A percentile compares a stretch with the other conserved stretches of the same genome.
These are phyloP conservation scores for Sinocyclocheilus rhinocerous DNA, from an alignment of 2,113 vertebrate genomes.

Conservation along the genomic window DNA sequence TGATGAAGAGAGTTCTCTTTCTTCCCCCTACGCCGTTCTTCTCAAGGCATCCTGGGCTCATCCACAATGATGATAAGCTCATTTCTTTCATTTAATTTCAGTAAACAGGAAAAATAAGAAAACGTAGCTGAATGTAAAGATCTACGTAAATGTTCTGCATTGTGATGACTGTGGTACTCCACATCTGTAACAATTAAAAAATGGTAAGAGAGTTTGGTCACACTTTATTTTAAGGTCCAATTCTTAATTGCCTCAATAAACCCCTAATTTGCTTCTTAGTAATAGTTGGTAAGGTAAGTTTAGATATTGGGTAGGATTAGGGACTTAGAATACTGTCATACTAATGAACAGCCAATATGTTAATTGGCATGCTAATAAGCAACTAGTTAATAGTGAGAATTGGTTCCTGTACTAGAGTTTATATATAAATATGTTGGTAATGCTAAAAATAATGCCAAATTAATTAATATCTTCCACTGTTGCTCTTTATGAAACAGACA, in stretches of 20 bases:
- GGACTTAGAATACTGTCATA: too few relatives aligned
- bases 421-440: slow-evolving; percentile 20
- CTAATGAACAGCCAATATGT: too few relatives aligned
- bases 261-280: too few relatives aligned
- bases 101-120: not conserved
- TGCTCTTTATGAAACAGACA: slow-evolving; percentile 47
- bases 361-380: too few relatives aligned
- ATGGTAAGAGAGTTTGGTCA: not conserved
- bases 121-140: not conserved
- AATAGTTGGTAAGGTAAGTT: too few relatives aligned
- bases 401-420: too few relatives aligned
- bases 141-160: not conserved
- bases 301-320: too few relatives aligned
- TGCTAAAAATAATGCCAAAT: slow-evolving; percentile 60
- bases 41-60: slow-evolving; percentile 40
- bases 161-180: too few relatives aligned
- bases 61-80: slow-evolving; percentile 55
- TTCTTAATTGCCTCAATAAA: too few relatives aligned
- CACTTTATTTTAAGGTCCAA: too few relatives aligned
- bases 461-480: slow-evolving; percentile 54
- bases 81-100: slow-evolving; percentile 52
- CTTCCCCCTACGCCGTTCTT: slow-evolving; percentile 46
- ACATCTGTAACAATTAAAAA: not conserved
- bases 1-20: slow-evolving; percentile 61
- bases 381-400: too few relatives aligned